Conservation (phyloP, 2,797 vertebrate genomes). For the Anisognathus igniventris region DNA sequence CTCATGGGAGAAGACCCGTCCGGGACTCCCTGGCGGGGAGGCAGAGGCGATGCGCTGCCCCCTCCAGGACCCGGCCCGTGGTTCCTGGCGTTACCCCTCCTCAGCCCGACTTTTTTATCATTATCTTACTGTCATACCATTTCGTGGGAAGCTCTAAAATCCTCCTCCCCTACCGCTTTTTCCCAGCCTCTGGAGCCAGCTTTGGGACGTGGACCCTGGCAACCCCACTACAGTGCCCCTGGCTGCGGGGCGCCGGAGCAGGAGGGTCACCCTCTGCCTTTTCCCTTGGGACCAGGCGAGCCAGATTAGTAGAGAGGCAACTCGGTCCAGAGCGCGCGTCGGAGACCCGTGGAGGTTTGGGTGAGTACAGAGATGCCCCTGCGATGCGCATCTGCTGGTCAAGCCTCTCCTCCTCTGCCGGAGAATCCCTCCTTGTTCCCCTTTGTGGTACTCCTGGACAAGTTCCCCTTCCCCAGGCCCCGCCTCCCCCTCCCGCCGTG, state of each 20-base stretch:
- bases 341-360: neutral
- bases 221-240: fast-evolving
- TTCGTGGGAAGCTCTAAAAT: neutral
- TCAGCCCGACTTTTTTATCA: neutral
- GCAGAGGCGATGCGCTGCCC: neutral
- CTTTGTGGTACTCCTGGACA: neutral
- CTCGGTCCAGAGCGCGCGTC: fast-evolving
- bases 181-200: neutral
- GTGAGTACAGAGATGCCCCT: neutral
- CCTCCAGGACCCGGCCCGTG: too few species aligned
- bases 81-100: fast-evolving
- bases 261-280: neutral
- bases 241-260: neutral
- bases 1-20: fast-evolving
- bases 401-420: neutral
- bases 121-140: neutral
- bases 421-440: neutral
- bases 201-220: neutral
- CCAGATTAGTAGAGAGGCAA: neutral
- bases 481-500: neutral
- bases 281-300: neutral
- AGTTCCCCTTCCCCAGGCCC: neutral
- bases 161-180: neutral
- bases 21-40: fast-evolving
- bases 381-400: neutral